Evolutionary conservation across 1,140 invertebrate genomes (phyloP), one percentile per base, ranked within the genome.

Genomic region (Augochlora pura): DNA sequence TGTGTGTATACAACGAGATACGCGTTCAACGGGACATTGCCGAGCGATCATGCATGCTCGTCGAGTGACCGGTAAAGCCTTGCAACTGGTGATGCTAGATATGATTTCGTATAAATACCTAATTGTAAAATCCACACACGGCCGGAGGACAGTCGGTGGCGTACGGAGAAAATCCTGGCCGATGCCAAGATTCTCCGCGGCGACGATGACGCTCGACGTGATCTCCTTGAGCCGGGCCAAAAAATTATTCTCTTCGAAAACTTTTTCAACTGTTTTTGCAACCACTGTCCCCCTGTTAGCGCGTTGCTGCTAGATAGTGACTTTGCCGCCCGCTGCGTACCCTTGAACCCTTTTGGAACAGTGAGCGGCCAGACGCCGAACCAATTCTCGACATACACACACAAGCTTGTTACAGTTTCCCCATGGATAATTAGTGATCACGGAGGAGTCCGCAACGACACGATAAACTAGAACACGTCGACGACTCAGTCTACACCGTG

Each of bases 1-100:
- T n/a, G 85, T 84, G 78, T 84, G 88, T 86, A 85, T 86, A 90
- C 88, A 85, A 89, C 88, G 88, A 90, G 69, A 85, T 46, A 87
- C 79, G 84, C 85, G 87, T 89, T 87, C 54, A 85, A 89, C 79
- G 88, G 81, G 70, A 87, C 82, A 71, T 57, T 85, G 78, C 70
- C 71, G 62, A 79, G 59, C 80, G 73, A 52, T 59, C 63, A 75
- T 81, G 83, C 84, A 54, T 82, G 67, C 27, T 71, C 75, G 60
- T 73, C 68, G 39, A 78, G 70, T 78, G 75, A 85, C 46, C 73
- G 72, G 65, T 71, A 62, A 74, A 85, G 78, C 79, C 84, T 85
- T 75, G 79, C 78, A 77, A 81, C 77, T 72, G 83, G 67, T 86
- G 83, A 86, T 85, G 80, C 66, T 86, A 86, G 83, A 85, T 85